A percentile compares a stretch with the other conserved stretches of the same genome.
Evolutionary conservation across 2,797 vertebrate species (phyloP).

Genomic region (Perodicticus potto): DNA sequence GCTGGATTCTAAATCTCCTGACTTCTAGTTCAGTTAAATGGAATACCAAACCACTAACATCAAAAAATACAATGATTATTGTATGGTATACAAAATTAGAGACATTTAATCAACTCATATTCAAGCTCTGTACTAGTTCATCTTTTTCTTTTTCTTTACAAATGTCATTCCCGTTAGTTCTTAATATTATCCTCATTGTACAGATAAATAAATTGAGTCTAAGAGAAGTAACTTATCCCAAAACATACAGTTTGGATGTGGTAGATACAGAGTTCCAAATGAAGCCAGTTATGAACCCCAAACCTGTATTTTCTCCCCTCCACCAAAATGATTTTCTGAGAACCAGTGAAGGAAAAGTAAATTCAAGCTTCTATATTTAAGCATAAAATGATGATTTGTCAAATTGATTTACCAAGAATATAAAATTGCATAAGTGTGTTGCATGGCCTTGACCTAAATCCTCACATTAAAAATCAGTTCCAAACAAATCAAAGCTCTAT

Average conservation of each 20-base stretch:
- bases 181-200: neutral
- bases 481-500: conserved; percentile 26
- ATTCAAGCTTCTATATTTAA: conserved; percentile 5
- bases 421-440: neutral
- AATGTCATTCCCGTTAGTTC: neutral
- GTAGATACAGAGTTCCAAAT: neutral
- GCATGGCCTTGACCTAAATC: neutral
- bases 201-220: neutral
- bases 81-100: neutral
- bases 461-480: conserved; percentile 47
- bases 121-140: neutral
- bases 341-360: neutral
- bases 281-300: neutral
- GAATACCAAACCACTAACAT: neutral
- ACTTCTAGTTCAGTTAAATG: neutral
- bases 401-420: conserved; percentile 59
- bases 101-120: neutral
- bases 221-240: neutral
- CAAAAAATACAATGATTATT: neutral
- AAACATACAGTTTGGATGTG: neutral
- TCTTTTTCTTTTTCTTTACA: conserved; percentile 16
- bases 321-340: neutral
- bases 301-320: neutral
- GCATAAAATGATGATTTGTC: conserved; percentile 44
- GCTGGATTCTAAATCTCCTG: neutral